These are phyloP conservation scores for Sibirionetta formosa DNA, from an alignment of 2,797 vertebrate species.

Conservation along the genomic window DNA sequence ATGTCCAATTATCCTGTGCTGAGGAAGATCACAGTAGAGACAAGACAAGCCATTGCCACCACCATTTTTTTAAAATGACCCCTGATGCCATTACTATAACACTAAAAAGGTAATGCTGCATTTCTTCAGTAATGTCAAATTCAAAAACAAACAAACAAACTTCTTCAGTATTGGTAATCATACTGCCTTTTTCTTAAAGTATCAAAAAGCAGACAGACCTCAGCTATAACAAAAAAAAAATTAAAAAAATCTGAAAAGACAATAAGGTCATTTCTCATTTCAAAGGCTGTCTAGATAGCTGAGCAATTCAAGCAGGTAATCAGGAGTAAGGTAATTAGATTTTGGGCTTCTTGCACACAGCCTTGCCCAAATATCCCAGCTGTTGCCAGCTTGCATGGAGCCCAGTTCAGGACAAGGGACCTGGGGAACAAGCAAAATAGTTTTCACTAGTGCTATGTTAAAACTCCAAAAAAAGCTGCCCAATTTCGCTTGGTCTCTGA, in stretches of 20 bases:
- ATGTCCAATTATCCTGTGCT: not conserved
- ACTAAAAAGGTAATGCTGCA: not conserved
- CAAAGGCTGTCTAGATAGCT: not conserved
- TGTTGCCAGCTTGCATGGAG: rapidly evolving
- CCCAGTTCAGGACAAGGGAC: not conserved
- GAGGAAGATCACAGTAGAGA: not conserved
- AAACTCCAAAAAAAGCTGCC: not conserved
- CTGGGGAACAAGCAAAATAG: not conserved
- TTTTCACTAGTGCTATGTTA: not conserved
- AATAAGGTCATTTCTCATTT: not conserved
- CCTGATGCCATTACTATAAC: not conserved
- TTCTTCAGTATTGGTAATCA: not conserved
- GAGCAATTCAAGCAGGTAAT: not conserved
- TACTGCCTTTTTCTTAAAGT: not conserved
- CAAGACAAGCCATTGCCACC: not conserved
- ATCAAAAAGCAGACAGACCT: not conserved
- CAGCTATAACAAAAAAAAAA: not conserved
- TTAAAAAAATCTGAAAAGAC: not conserved
- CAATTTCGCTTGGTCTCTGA: rapidly evolving
- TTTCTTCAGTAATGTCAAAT: not conserved
- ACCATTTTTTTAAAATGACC: not conserved
- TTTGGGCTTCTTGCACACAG: not conserved
- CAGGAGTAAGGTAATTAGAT: not conserved
- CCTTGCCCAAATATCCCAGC: not conserved
- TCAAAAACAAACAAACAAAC: no score